Percentiles rank a stretch among this genome's conserved stretches.
These are phyloP conservation scores for Drosophila peninsularis DNA, from an alignment of 2,888 invertebrate species.

Conservation along the genomic window DNA sequence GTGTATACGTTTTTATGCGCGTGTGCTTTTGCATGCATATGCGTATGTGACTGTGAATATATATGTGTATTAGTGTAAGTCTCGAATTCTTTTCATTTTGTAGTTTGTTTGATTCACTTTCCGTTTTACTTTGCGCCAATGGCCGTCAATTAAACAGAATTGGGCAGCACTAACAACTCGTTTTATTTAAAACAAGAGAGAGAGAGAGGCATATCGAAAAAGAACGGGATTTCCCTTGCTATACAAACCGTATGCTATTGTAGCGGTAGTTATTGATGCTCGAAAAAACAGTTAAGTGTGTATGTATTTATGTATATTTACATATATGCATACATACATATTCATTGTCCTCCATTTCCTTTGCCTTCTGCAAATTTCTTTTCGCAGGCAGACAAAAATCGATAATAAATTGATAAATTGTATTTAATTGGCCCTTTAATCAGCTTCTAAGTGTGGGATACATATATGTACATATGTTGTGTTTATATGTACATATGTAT, in stretches of 20 bases:
- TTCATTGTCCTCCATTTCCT: not conserved
- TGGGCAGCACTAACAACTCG: slow-evolving; percentile 16
- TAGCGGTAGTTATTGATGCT: not conserved
- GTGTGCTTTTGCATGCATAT: slow-evolving; percentile 17
- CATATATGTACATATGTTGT: not conserved
- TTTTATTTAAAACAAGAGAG: slow-evolving; percentile 1
- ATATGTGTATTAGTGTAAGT: slow-evolving; percentile 26
- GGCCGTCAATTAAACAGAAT: slow-evolving; percentile 14
- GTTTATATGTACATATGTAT: not conserved
- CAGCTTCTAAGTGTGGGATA: not conserved
- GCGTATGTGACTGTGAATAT: slow-evolving; percentile 2
- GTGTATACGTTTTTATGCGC: slow-evolving; percentile 35
- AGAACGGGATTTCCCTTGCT: slow-evolving; percentile 2
- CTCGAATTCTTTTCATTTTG: slow-evolving; percentile 35
- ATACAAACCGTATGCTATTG: not conserved
- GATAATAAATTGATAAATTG: slow-evolving; percentile 1
- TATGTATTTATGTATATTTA: not conserved
- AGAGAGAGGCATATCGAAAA: not conserved
- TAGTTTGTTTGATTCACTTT: slow-evolving; percentile 44
- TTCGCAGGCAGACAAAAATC: not conserved
- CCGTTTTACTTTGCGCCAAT: slow-evolving; percentile 26
- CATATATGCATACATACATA: no score
- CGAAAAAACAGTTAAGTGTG: not conserved
- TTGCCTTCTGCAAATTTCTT: not conserved
- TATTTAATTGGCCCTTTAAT: slow-evolving; percentile 1